phyloP scores from a whole-genome alignment of 2,113 vertebrate species.

The Erythrolamprus reginae region DNA sequence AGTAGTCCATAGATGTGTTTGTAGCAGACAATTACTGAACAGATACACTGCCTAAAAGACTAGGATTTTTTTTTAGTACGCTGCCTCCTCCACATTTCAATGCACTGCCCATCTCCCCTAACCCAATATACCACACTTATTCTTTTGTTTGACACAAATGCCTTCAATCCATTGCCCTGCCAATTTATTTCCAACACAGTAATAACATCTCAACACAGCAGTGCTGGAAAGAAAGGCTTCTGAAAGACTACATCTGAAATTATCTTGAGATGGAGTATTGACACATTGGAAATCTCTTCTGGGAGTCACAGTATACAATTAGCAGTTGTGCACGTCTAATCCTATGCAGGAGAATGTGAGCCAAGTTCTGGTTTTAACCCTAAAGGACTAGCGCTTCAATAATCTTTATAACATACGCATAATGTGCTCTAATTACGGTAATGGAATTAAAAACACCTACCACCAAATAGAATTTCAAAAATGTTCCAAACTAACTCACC shows the following conservation, averaged over 20 bases:
- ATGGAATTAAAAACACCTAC: neutral
- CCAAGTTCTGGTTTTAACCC: neutral
- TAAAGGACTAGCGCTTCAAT: neutral
- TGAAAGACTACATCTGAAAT: neutral
- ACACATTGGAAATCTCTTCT: neutral
- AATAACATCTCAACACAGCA: neutral
- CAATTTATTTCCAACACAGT: neutral
- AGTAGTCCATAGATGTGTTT: neutral
- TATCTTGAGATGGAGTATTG: neutral
- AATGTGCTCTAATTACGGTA: neutral
- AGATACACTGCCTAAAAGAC: neutral
- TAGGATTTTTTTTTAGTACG: neutral
- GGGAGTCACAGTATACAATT: neutral
- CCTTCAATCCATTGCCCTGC: neutral
- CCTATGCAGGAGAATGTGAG: neutral
- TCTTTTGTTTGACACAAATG: neutral
- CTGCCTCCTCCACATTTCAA: neutral
- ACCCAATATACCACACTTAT: neutral
- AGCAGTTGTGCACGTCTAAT: neutral
- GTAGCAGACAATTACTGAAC: neutral
- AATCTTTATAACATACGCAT: neutral
- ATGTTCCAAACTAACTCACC: too few species aligned
- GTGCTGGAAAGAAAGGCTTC: neutral
- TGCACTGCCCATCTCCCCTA: neutral
- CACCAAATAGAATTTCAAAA: too few species aligned